Evolutionary conservation across 1,140 invertebrate species (phyloP).

Genomic region (Araneus ventricosus): DNA sequence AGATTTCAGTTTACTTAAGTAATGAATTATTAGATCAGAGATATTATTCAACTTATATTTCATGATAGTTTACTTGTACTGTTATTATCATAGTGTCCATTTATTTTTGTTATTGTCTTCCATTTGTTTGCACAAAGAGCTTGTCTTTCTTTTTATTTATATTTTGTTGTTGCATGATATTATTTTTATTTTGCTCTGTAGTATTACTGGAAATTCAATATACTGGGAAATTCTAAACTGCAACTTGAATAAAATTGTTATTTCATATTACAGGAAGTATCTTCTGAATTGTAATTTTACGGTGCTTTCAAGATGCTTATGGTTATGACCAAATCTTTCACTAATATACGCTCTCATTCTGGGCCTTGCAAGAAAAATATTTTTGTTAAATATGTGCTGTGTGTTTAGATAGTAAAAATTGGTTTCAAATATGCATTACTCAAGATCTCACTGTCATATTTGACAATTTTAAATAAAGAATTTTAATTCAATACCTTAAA

Average conservation of each 20-base stretch:
- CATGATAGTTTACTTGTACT: slow-evolving; percentile 68
- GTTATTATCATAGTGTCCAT: slow-evolving; percentile 57
- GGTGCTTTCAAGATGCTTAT: slow-evolving; percentile 73
- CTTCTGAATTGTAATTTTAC: slow-evolving; percentile 53
- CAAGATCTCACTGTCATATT: not conserved
- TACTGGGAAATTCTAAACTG: slow-evolving; percentile 19
- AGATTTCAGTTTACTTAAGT: slow-evolving; percentile 51
- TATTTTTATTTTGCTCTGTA: slow-evolving; percentile 65
- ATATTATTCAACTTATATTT: slow-evolving; percentile 57
- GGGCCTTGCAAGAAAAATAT: slow-evolving; percentile 22
- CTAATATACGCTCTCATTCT: slow-evolving; percentile 3
- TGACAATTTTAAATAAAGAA: not conserved
- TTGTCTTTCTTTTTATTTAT: slow-evolving; percentile 72
- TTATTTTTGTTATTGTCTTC: slow-evolving; percentile 73
- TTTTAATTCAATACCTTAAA: no score
- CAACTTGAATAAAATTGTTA: slow-evolving; percentile 33
- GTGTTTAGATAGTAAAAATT: not conserved
- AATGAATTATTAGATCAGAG: slow-evolving; percentile 46
- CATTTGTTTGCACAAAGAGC: slow-evolving; percentile 73
- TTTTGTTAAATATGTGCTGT: slow-evolving; percentile 23
- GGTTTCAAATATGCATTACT: not conserved
- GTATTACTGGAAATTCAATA: slow-evolving; percentile 41
- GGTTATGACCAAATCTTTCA: slow-evolving; percentile 69
- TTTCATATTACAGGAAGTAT: slow-evolving; percentile 52
- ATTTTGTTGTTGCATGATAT: slow-evolving; percentile 67